Evolutionary conservation across 2,113 vertebrate genomes (phyloP).

Genomic region (Sminthopsis crassicaudata): DNA sequence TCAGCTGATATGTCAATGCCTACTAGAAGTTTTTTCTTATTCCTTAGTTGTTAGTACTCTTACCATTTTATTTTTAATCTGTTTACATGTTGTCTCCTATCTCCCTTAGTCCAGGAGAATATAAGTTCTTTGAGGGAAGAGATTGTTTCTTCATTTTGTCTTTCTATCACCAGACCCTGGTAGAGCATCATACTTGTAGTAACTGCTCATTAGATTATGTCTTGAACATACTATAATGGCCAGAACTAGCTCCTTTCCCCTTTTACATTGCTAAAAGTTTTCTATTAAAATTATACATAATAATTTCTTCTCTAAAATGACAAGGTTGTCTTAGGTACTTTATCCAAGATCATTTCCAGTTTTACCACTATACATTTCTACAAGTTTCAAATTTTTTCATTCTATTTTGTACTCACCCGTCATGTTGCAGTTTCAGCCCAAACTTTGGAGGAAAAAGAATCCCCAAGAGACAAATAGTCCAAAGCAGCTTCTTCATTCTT

Average conservation of each 20-base stretch:
- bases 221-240: background rate
- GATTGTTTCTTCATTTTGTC: background rate
- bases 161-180: background rate
- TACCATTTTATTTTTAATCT: background rate
- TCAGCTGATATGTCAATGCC: background rate
- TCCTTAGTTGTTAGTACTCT: background rate
- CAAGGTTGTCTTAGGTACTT: background rate
- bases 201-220: background rate
- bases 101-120: background rate
- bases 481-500: slow-evolving; percentile 60
- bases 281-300: background rate
- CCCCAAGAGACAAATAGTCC: slow-evolving; percentile 39
- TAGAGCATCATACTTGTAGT: background rate
- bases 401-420: slow-evolving; percentile 45
- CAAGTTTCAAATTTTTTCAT: background rate
- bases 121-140: background rate
- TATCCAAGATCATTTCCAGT: background rate
- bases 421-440: slow-evolving; percentile 14
- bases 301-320: background rate
- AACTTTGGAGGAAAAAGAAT: slow-evolving; percentile 33
- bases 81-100: background rate
- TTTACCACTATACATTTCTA: background rate
- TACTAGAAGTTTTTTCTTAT: background rate
- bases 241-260: background rate
- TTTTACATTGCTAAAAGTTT: background rate